Percentiles rank a stretch among this genome's conserved stretches.
Evolutionary conservation across 1,140 invertebrate species (phyloP).

Genomic region (Lepeophtheirus salmonis): DNA sequence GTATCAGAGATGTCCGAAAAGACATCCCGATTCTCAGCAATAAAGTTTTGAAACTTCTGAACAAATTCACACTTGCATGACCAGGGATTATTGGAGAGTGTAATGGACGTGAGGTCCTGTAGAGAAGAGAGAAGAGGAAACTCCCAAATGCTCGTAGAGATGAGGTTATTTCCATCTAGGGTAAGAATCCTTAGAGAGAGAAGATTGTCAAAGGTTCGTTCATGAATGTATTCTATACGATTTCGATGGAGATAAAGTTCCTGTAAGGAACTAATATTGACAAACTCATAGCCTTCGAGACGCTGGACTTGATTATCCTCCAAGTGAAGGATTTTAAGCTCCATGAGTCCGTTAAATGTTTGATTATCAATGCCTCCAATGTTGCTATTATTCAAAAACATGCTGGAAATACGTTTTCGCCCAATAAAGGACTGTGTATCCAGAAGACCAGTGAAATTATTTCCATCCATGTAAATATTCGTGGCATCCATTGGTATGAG

Average conservation of each 20-base stretch:
- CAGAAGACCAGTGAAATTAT: conserved; percentile 54
- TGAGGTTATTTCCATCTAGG: conserved; percentile 61
- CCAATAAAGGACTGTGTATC: conserved; percentile 78
- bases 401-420: conserved; percentile 59
- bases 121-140: conserved; percentile 31
- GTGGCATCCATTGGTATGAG: conserved; percentile 84
- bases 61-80: conserved; percentile 31
- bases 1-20: conserved; percentile 41
- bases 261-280: conserved; percentile 41
- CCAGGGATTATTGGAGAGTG: conserved; percentile 30
- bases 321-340: conserved; percentile 51
- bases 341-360: conserved; percentile 66
- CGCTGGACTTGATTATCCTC: conserved; percentile 64
- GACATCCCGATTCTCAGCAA: conserved; percentile 37
- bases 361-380: conserved; percentile 72
- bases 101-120: conserved; percentile 26
- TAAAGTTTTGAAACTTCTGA: conserved; percentile 24
- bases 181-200: conserved; percentile 58
- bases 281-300: conserved; percentile 60
- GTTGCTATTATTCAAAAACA: conserved; percentile 65
- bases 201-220: conserved; percentile 58
- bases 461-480: conserved; percentile 76
- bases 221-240: conserved; percentile 57
- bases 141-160: conserved; percentile 41
- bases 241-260: conserved; percentile 76